These are phyloP conservation scores for Camponotus pennsylvanicus DNA, from an alignment of 1,140 invertebrate genomes.

Conservation along the genomic window DNA sequence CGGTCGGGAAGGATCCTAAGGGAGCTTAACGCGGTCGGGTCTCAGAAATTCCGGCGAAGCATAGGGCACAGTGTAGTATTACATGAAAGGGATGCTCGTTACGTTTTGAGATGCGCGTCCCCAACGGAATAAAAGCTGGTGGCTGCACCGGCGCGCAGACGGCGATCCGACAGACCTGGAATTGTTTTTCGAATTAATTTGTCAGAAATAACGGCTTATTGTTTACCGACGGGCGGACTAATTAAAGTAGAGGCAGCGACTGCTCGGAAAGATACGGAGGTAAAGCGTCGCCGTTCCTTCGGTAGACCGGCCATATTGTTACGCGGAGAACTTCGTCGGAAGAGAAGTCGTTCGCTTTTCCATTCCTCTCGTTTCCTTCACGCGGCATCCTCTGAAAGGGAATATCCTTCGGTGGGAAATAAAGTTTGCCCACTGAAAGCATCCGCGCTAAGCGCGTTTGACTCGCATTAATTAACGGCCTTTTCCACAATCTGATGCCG, in stretches of 20 bases:
- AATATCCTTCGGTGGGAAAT: constrained; percentile 49
- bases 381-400: constrained; percentile 34
- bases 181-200: constrained; percentile 77
- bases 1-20: constrained; percentile 44
- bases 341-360: constrained; percentile 29
- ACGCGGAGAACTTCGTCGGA: constrained; percentile 42
- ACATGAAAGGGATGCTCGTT: constrained; percentile 72
- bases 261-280: background rate
- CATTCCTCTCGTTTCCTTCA: constrained; percentile 35
- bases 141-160: background rate
- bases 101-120: constrained; percentile 53
- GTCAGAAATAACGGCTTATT: constrained; percentile 73
- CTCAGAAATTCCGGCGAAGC: constrained; percentile 57
- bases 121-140: constrained; percentile 63
- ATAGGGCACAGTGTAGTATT: constrained; percentile 40
- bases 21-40: constrained; percentile 46
- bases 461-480: constrained; percentile 56
- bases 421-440: constrained; percentile 52
- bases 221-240: constrained; percentile 72
- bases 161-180: background rate
- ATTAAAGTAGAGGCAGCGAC: constrained; percentile 68
- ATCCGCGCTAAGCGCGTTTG: constrained; percentile 46
- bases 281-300: constrained; percentile 53
- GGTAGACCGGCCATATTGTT: constrained; percentile 63
- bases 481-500: constrained; percentile 44